Conservation (phyloP, 2,113 vertebrate species). For the rabbit (Oryctolagus cuniculus) region DNA sequence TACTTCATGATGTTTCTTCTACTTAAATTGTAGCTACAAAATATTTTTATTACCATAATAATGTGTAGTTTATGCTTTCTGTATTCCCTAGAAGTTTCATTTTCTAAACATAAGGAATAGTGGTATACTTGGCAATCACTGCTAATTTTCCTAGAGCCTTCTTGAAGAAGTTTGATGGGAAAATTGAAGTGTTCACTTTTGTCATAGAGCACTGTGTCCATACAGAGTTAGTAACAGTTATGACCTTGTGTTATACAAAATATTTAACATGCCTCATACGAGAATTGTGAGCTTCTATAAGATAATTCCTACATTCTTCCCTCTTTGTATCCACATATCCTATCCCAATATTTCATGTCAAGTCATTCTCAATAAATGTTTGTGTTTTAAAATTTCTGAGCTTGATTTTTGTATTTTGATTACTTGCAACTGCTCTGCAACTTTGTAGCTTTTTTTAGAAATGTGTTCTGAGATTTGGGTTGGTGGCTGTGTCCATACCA, state of each 20-base stretch:
- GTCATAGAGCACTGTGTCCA: neutral
- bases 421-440: neutral
- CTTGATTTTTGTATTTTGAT: neutral
- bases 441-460: neutral
- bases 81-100: too few species aligned
- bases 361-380: neutral
- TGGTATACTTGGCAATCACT: too few species aligned
- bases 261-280: neutral
- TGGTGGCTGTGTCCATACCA: neutral
- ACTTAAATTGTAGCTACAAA: too few species aligned
- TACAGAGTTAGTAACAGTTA: neutral
- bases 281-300: neutral
- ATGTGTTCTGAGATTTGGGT: neutral
- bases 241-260: neutral
- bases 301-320: neutral
- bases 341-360: neutral
- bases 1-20: too few species aligned
- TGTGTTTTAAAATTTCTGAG: constrained; percentile 13
- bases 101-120: too few species aligned
- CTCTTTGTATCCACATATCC: neutral
- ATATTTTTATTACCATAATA: too few species aligned
- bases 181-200: too few species aligned
- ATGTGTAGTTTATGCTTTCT: too few species aligned
- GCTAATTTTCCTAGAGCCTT: too few species aligned
- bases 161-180: too few species aligned